A percentile compares a stretch with the other conserved stretches of the same genome.
Evolutionary conservation across 1,140 invertebrate genomes (phyloP).

Genomic region (Streblospio benedicti): DNA sequence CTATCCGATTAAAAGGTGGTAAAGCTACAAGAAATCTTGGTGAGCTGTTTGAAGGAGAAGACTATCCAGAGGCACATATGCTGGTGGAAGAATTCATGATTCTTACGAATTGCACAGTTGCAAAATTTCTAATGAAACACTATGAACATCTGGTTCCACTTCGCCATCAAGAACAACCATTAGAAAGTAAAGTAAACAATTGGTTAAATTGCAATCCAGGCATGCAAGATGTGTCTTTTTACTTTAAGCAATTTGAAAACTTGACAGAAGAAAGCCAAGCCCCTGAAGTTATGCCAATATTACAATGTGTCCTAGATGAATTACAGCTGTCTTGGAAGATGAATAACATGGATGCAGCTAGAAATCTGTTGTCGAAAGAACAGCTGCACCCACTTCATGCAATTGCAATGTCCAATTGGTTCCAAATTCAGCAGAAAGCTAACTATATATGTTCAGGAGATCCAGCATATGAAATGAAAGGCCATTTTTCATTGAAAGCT

Average conservation of each 20-base stretch:
- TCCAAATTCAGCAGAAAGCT: conserved; percentile 6
- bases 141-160: conserved; percentile 29
- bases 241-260: neutral
- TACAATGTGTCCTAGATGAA: no score
- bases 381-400: neutral
- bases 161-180: conserved; percentile 25
- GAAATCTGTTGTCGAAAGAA: conserved; percentile 2
- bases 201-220: conserved; percentile 22
- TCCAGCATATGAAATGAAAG: neutral
- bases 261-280: no score
- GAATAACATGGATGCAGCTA: no score
- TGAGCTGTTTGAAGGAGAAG: conserved; percentile 17
- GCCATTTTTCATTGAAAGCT: conserved; percentile 24
- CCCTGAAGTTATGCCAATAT: no score
- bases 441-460: conserved; percentile 10
- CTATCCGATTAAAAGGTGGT: conserved; percentile 27
- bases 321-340: no score
- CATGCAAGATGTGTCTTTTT: neutral
- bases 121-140: conserved; percentile 23
- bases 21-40: conserved; percentile 25
- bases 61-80: conserved; percentile 28
- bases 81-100: conserved; percentile 35
- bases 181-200: conserved; percentile 18
- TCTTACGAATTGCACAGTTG: conserved; percentile 32
- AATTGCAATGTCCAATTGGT: conserved; percentile 7